A percentile compares a stretch with the other conserved stretches of the same genome.
Conservation (phyloP, 2,888 invertebrate species). For the Drosophila meridionalis region DNA sequence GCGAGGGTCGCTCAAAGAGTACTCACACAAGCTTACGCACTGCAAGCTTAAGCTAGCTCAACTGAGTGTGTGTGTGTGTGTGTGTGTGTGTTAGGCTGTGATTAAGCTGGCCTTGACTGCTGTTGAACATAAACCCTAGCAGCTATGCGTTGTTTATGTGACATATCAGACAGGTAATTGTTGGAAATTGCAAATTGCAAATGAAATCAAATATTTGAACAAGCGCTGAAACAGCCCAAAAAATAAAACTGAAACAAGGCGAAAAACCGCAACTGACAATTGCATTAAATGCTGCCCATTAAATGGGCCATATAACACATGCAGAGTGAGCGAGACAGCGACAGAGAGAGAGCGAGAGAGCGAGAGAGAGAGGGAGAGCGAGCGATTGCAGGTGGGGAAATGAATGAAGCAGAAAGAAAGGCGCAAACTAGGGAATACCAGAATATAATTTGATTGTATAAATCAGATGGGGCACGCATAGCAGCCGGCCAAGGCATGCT, state of each 20-base stretch:
- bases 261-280: conserved; percentile 29
- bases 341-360: not conserved
- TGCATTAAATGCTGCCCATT: conserved; percentile 38
- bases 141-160: not conserved
- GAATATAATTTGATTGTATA: conserved; percentile 75
- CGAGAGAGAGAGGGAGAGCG: not conserved
- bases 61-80: not conserved
- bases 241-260: conserved; percentile 10
- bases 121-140: not conserved
- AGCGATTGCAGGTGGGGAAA: conserved; percentile 10
- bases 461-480: conserved; percentile 71
- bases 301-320: conserved; percentile 23
- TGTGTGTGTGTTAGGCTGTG: conserved; percentile 3
- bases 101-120: not conserved
- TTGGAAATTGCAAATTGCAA: not conserved
- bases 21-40: not conserved
- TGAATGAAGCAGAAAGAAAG: conserved; percentile 18
- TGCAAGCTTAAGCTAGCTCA: not conserved
- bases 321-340: not conserved
- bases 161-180: not conserved
- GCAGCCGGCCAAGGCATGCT: conserved; percentile 33
- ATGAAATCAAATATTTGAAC: not conserved
- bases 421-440: conserved; percentile 41
- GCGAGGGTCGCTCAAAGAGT: conserved; percentile 53
- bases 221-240: not conserved